A percentile compares a stretch with the other conserved stretches of the same genome.
Conservation (phyloP, 2,797 vertebrate genomes). For the Lacerta viridis region DNA sequence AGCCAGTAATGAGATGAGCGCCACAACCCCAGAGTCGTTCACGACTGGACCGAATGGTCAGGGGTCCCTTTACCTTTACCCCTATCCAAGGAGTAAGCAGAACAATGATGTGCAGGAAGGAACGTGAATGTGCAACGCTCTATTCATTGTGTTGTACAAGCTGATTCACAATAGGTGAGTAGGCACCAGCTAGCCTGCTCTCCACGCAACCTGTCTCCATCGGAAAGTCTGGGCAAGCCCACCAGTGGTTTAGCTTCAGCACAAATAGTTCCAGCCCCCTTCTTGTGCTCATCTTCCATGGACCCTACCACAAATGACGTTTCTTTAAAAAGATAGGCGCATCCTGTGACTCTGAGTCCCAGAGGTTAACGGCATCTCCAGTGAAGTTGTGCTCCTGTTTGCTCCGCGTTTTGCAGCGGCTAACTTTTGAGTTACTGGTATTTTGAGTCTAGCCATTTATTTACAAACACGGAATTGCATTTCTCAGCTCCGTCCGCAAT, state of each 20-base stretch:
- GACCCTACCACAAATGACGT: neutral
- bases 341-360: neutral
- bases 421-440: neutral
- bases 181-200: too few relatives aligned
- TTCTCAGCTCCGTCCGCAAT: too few relatives aligned
- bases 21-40: too few relatives aligned
- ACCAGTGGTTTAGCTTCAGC: neutral
- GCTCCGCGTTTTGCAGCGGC: neutral
- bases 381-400: neutral
- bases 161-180: too few relatives aligned
- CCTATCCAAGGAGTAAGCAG: neutral
- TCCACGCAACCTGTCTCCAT: neutral
- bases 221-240: neutral
- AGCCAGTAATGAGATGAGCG: too few relatives aligned
- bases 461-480: too few relatives aligned
- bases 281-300: neutral
- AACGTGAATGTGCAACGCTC: neutral
- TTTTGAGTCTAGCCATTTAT: neutral
- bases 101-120: neutral
- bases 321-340: neutral
- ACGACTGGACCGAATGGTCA: too few relatives aligned
- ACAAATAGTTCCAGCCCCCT: neutral
- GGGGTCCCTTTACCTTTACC: too few relatives aligned
- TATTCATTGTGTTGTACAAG: too few relatives aligned
- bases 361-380: neutral